phyloP scores from a whole-genome alignment of 2,888 invertebrate species.

The Dendrolimus pini region DNA sequence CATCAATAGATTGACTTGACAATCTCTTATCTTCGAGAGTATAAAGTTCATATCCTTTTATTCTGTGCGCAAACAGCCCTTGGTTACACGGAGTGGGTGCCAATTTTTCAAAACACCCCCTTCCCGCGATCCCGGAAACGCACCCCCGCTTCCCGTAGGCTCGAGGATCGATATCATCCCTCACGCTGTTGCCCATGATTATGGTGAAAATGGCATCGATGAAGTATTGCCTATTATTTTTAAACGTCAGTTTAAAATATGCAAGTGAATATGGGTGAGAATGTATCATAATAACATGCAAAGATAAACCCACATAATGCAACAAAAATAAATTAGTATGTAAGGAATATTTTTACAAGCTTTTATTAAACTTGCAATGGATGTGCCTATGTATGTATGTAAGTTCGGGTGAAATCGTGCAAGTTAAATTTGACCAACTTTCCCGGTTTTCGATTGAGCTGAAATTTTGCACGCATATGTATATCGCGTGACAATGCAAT shows the following conservation, averaged over 20 bases:
- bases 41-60: slow-evolving; percentile 33
- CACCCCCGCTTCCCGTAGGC: slow-evolving; percentile 65
- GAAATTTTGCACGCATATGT: no score
- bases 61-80: slow-evolving; percentile 25
- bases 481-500: no score
- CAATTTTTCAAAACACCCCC: slow-evolving; percentile 74
- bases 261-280: no score
- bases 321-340: no score
- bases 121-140: slow-evolving; percentile 50
- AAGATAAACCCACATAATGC: no score
- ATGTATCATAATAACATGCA: no score
- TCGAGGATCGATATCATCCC: slow-evolving; percentile 66
- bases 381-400: no score
- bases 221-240: slow-evolving; percentile 1
- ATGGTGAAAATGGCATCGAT: slow-evolving; percentile 32
- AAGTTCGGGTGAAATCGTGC: no score
- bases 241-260: neutral
- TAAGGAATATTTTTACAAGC: no score
- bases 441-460: no score
- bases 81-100: slow-evolving; percentile 52
- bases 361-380: no score
- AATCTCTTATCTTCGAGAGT: slow-evolving; percentile 20
- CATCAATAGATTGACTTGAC: slow-evolving; percentile 16
- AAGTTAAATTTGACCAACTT: no score
- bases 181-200: slow-evolving; percentile 43